A percentile compares a stretch with the other conserved stretches of the same genome.
Conservation (phyloP, 2,888 invertebrate species). For the Lordiphosa andalusiaca region DNA sequence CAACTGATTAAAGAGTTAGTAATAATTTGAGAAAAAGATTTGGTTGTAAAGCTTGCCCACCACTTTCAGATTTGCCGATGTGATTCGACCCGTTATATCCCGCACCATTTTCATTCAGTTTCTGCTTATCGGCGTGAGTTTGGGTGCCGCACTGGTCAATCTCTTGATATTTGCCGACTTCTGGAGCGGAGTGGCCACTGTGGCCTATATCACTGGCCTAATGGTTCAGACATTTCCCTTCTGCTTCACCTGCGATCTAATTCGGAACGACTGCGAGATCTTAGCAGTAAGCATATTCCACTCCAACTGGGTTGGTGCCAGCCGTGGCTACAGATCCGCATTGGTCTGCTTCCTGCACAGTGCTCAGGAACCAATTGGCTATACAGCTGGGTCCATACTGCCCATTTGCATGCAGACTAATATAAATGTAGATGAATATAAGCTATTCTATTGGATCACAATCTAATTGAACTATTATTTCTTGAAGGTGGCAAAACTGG, state of each 20-base stretch:
- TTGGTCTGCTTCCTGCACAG: conserved; percentile 19
- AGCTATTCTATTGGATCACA: too few species aligned
- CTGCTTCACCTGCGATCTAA: conserved; percentile 22
- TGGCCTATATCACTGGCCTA: conserved; percentile 7
- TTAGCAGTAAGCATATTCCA: conserved; percentile 20
- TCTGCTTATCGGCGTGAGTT: conserved; percentile 14
- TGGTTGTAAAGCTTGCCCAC: neutral
- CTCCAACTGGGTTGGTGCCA: conserved; percentile 22
- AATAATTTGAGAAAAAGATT: fast-evolving
- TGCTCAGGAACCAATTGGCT: conserved; percentile 14
- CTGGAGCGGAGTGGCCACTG: conserved; percentile 6
- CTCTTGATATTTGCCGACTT: conserved; percentile 17
- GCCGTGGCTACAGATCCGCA: conserved; percentile 10
- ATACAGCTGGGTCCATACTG: conserved; percentile 26
- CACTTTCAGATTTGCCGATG: conserved; percentile 7
- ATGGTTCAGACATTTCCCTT: conserved; percentile 31
- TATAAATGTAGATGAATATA: conserved; percentile 1
- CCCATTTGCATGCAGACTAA: conserved; percentile 20
- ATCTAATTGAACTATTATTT: too few species aligned
- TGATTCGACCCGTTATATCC: conserved; percentile 19
- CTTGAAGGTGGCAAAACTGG: conserved; percentile 52
- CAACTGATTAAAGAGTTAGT: neutral
- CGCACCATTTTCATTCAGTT: conserved; percentile 29
- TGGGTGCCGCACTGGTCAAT: conserved; percentile 26
- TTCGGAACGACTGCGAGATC: conserved; percentile 18